Evolutionary conservation across 2,888 invertebrate genomes (phyloP), one percentile per base, ranked within the genome.

Genomic region (Tigriopus californicus): DNA sequence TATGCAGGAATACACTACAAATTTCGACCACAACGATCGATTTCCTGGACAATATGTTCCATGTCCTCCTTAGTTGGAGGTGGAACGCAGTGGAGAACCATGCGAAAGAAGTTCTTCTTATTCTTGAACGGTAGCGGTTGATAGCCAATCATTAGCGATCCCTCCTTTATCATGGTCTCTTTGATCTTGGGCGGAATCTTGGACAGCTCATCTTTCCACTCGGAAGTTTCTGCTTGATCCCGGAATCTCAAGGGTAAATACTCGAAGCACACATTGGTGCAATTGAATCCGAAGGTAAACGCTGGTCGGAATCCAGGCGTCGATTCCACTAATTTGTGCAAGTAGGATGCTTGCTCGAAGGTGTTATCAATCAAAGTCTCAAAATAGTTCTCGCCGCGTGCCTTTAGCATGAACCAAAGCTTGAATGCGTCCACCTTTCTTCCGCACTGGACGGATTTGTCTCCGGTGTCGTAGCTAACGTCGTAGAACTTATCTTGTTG

Each of bases 341-440:
- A 53, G 46, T 8, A 63, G 13, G 13, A 24, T 12, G 63, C 58
- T 11, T 62, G 60, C 4, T 75, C 72, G 72, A 85, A 79, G 0
- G 80, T 78, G 55, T 75, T 75, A 64, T 87, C 82, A 0, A 84
- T 75, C 1, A 81, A 72, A 0, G 67, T 65, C 52, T 73, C 73
- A 1, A 84, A 74, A 0, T 80, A 80, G 0, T 67, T 67, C 53
- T 79, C 77, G 0, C 86, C 85, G 0, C 84, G 75, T 0, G 86
- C 84, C 68, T 87, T 84, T 81, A 91, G 86, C 82, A 89, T 85
- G 63, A 89, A 71, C 91, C 92, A 94, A 6, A 92, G 75, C 71
- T 94, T 94, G 68, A 91, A 83, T 1, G 85, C 82, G 69, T 94
- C 92, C 58, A 87, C 85, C 76, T 91, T 91, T 33, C 92, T 77